Evolutionary conservation across 2,113 vertebrate species (phyloP), one percentile per base, ranked within the genome.

Genomic region (Phyllostomus hastatus): DNA sequence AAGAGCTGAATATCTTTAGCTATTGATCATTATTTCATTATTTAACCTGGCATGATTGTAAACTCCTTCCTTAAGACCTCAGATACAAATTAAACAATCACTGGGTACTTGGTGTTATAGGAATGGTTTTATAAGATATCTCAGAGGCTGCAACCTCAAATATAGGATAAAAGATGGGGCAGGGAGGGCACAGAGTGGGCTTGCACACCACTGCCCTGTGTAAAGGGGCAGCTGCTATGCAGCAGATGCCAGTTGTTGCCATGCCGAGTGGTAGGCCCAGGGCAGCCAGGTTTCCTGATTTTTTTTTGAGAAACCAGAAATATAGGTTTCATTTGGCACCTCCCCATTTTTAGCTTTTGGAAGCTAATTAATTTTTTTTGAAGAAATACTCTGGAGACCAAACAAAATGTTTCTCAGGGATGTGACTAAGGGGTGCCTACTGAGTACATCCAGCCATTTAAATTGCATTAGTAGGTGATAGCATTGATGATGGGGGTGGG

Each of bases 11-110:
- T 11, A 7, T 72, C 41, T 89, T 76, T 80, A 69, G 41, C 3
- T 35, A 41, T 38, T 43, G 22, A 75, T 75, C 48, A 50, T 50
- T 50, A 50, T 50, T 50, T 90, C 35, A 70, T 46, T 78, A 70
- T 28, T 22, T 84, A 69, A 69, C 43, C 9, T 24, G n/a, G 61
- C 5, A 48, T 61, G 31, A 85, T 12, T 46, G 31, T 89, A 69
- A 87, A 82, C 24, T 48, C 50, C 4, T 57, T 75, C 28, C 38
- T 85, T 91, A 94, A 94, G 64, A 41, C 28, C 15, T 88, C 35
- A 80, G 70, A 24, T 35, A 61, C 14, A 83, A 75, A 69, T 7
- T 75, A 72, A 93, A 43, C 14, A 48, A 26, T 88, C 11, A 16
- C 10, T 72, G 26, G 48, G 31, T 43, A 69, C 19, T 70, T 72